phyloP scores from a whole-genome alignment of 2,113 vertebrate genomes.

The Felis chaus region DNA sequence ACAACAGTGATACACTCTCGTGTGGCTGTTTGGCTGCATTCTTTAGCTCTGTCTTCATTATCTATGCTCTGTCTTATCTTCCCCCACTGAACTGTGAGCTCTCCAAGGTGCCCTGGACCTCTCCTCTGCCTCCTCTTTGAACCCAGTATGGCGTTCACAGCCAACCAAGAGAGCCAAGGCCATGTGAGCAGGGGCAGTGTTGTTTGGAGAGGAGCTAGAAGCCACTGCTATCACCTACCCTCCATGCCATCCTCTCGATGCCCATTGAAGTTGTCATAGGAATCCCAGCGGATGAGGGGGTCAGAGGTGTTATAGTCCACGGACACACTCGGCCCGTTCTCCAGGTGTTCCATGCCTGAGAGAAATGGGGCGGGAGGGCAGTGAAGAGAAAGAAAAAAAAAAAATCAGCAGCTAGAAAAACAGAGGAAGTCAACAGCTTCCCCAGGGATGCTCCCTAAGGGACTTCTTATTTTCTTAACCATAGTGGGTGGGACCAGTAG shows the following conservation, averaged over 20 bases:
- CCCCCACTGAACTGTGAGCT: not conserved
- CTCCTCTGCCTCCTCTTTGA: not conserved
- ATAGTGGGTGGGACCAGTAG: not conserved
- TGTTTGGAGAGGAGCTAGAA: not conserved
- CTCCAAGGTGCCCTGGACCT: not conserved
- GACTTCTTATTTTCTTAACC: slow-evolving; percentile 23
- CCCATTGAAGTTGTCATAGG: slow-evolving; percentile 95
- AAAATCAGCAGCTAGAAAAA: not conserved
- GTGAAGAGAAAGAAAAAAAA: not conserved
- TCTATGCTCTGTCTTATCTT: not conserved
- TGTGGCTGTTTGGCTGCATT: not conserved
- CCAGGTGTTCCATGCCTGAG: slow-evolving; percentile 95
- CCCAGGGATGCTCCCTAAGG: not conserved
- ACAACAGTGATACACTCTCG: not conserved
- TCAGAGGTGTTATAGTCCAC: slow-evolving; percentile 98
- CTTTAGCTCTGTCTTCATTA: not conserved
- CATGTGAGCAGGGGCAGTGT: not conserved
- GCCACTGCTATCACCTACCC: slow-evolving; percentile 81
- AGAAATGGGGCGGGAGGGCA: not conserved
- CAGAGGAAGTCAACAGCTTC: not conserved
- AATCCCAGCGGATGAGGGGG: slow-evolving; percentile 97
- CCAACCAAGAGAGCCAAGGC: not conserved
- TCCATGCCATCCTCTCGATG: slow-evolving; percentile 90
- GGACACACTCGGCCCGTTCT: slow-evolving; percentile 95
- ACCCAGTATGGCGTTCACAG: not conserved